Conservation (phyloP, 2,888 invertebrate genomes). For the Apodemia duryi region DNA sequence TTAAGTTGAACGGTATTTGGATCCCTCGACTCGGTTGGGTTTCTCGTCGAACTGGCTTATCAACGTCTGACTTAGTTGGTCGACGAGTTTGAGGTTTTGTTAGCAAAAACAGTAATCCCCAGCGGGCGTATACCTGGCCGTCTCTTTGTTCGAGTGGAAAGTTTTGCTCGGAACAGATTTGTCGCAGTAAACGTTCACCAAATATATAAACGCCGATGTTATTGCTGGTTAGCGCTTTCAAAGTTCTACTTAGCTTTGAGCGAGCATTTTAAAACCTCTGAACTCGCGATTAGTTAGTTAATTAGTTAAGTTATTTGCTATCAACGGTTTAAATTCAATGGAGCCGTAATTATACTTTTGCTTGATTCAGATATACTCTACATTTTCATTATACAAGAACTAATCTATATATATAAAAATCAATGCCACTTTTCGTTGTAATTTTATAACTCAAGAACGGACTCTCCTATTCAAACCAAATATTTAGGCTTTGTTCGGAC, state of each 20-base stretch:
- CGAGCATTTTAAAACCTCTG: slow-evolving; percentile 27
- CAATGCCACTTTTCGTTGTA: too few species aligned
- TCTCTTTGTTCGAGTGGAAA: slow-evolving; percentile 68
- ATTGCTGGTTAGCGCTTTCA: slow-evolving; percentile 33
- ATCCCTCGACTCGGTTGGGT: slow-evolving; percentile 41
- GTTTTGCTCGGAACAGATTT: slow-evolving; percentile 54
- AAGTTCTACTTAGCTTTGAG: slow-evolving; percentile 27
- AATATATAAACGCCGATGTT: slow-evolving; percentile 37
- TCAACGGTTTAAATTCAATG: slow-evolving; percentile 12
- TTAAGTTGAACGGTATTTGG: slow-evolving; percentile 52
- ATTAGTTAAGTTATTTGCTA: slow-evolving; percentile 20
- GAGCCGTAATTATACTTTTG: not conserved
- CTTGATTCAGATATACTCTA: not conserved
- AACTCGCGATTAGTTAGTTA: slow-evolving; percentile 19
- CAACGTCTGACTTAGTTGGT: slow-evolving; percentile 32
- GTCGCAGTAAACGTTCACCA: slow-evolving; percentile 42
- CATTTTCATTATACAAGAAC: too few species aligned
- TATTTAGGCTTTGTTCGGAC: too few species aligned
- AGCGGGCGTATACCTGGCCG: slow-evolving; percentile 67
- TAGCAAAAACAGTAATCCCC: slow-evolving; percentile 53
- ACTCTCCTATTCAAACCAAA: too few species aligned
- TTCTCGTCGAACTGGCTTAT: slow-evolving; percentile 37
- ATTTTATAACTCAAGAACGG: too few species aligned
- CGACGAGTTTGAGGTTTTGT: slow-evolving; percentile 43
- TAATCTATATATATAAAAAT: too few species aligned